A percentile compares a stretch with the other conserved stretches of the same genome.
Conservation (phyloP, 2,888 invertebrate species). For the Philhelius pedissequus region DNA sequence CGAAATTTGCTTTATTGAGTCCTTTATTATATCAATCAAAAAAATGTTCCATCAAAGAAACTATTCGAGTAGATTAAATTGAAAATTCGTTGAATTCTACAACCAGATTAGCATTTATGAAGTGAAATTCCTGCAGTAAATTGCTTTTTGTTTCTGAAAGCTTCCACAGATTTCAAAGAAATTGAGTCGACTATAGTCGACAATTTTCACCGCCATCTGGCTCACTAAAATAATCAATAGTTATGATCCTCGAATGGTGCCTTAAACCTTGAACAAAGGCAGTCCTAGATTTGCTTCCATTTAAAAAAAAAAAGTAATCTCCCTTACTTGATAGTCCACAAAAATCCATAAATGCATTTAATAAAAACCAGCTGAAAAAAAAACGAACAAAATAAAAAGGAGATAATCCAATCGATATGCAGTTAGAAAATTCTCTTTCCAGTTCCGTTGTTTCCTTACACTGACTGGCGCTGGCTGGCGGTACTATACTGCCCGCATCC, state of each 20-base stretch:
- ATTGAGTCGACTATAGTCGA: not conserved
- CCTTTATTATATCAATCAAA: too few relatives aligned
- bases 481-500: not conserved
- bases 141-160: not conserved
- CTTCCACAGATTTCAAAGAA: not conserved
- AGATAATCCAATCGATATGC: conserved; percentile 20
- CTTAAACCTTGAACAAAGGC: not conserved
- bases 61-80: too few relatives aligned
- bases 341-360: not conserved
- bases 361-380: not conserved
- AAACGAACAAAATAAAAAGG: not conserved
- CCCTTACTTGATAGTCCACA: not conserved
- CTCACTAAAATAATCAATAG: not conserved
- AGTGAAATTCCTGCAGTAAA: not conserved
- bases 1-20: too few relatives aligned
- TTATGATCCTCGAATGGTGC: conserved; percentile 2
- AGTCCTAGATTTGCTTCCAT: not conserved
- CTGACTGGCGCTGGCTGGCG: too few relatives aligned
- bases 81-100: not conserved
- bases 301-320: not conserved
- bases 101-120: not conserved
- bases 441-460: not conserved
- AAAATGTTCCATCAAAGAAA: too few relatives aligned
- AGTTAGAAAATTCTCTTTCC: conserved; percentile 18
- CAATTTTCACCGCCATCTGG: not conserved